Percentiles rank a stretch among this genome's conserved stretches.
phyloP scores from a whole-genome alignment of 2,113 vertebrate species.

The Puffinus mauretanicus region DNA sequence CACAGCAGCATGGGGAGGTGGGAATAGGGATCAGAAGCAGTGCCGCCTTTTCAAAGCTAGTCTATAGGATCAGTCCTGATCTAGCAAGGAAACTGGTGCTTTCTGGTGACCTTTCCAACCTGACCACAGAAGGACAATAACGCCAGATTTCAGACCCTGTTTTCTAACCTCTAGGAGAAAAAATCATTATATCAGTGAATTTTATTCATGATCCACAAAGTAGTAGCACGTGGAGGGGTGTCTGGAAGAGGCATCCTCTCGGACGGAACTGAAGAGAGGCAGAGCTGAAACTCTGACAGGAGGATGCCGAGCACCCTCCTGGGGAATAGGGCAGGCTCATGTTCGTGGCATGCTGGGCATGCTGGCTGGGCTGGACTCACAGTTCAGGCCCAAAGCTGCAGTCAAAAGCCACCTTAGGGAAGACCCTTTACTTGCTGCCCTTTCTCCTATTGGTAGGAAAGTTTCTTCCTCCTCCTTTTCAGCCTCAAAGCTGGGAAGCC shows the following conservation, averaged over 20 bases:
- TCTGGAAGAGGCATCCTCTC: neutral
- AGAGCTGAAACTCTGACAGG: neutral
- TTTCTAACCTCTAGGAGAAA: neutral
- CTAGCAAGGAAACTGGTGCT: too few species aligned
- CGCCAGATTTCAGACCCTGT: neutral
- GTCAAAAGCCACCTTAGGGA: neutral
- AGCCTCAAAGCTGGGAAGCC: neutral
- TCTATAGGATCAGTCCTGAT: too few species aligned
- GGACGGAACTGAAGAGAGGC: neutral
- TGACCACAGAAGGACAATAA: neutral
- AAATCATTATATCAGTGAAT: neutral
- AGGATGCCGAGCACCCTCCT: neutral
- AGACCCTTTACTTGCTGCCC: neutral
- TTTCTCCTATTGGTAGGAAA: neutral
- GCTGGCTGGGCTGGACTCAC: neutral
- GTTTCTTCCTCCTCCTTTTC: neutral
- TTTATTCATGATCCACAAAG: neutral
- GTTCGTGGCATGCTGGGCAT: neutral
- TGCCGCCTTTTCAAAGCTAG: neutral
- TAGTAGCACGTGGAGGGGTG: rapidly evolving
- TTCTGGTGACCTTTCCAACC: neutral
- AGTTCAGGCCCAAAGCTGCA: neutral
- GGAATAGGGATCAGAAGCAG: neutral
- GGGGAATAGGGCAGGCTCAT: neutral
- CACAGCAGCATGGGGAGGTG: rapidly evolving